A percentile compares a stretch with the other conserved stretches of the same genome.
Evolutionary conservation across 2,888 invertebrate genomes (phyloP).

Genomic region (Conistra vaccinii): DNA sequence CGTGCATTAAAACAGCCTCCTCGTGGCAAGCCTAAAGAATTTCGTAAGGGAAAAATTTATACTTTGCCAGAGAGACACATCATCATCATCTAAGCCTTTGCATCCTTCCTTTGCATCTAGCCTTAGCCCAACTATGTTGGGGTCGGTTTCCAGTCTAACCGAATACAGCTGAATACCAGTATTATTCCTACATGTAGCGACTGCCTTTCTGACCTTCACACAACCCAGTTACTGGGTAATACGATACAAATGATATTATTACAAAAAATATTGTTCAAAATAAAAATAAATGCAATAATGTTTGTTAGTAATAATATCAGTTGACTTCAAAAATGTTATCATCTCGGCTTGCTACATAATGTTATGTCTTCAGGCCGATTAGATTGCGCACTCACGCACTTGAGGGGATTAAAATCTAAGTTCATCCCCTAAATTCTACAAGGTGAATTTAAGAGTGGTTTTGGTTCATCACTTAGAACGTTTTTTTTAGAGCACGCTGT

Average conservation of each 20-base stretch:
- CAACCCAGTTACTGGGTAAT: no score
- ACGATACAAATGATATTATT: no score
- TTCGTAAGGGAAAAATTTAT: no score
- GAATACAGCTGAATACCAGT: neutral
- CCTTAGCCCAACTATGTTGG: no score
- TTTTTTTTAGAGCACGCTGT: conserved; percentile 5
- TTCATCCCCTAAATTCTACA: neutral
- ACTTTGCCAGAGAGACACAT: no score
- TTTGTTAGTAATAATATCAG: neutral
- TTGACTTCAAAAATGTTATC: neutral
- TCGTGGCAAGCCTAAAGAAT: neutral
- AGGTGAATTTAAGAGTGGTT: conserved; percentile 1
- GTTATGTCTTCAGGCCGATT: neutral
- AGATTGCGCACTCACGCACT: conserved; percentile 2
- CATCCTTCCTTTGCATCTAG: no score
- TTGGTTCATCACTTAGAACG: conserved; percentile 5
- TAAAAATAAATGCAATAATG: no score
- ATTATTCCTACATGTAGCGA: neutral
- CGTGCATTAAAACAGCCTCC: neutral
- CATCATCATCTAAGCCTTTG: no score
- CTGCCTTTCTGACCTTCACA: no score
- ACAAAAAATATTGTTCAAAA: no score
- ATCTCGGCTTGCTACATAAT: neutral
- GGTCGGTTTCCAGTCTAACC: neutral
- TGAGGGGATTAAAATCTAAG: neutral